phyloP scores from a whole-genome alignment of 2,797 vertebrate genomes.

The Craterocephalus amniculus region DNA sequence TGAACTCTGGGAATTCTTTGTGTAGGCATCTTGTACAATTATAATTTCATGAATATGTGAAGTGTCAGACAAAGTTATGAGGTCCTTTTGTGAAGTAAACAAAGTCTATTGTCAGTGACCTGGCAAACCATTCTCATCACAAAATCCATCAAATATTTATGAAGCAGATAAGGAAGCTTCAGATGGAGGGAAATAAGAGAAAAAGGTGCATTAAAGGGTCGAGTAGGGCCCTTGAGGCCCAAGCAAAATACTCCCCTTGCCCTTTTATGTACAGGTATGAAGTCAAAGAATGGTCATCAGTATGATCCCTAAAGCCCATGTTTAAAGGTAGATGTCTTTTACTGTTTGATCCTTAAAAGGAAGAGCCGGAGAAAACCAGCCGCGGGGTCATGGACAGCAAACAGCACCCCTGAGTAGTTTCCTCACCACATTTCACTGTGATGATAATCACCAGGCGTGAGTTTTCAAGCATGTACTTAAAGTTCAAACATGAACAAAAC shows the following conservation, averaged over 20 bases:
- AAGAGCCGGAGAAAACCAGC: not conserved
- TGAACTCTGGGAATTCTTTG: no score
- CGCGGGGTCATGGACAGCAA: not conserved
- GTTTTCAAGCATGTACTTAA: slow-evolving; percentile 32
- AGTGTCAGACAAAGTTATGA: not conserved
- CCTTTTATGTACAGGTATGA: no score
- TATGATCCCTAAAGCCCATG: no score
- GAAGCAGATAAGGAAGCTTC: no score
- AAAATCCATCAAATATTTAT: not conserved
- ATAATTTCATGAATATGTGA: not conserved
- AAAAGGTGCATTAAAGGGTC: no score
- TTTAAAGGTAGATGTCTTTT: no score
- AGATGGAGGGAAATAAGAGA: no score
- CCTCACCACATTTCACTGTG: not conserved
- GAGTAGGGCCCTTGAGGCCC: no score
- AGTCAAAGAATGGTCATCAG: no score
- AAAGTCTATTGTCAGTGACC: not conserved
- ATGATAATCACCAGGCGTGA: slow-evolving; percentile 28
- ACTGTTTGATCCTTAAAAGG: no score
- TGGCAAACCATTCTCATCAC: not conserved
- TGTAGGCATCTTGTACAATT: no score
- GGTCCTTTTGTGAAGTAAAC: not conserved
- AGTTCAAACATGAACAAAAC: slow-evolving; percentile 12
- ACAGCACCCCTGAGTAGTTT: slow-evolving; percentile 2
- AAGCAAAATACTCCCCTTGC: no score